phyloP scores from a whole-genome alignment of 2,888 invertebrate genomes.

The Oligia strigilis region DNA sequence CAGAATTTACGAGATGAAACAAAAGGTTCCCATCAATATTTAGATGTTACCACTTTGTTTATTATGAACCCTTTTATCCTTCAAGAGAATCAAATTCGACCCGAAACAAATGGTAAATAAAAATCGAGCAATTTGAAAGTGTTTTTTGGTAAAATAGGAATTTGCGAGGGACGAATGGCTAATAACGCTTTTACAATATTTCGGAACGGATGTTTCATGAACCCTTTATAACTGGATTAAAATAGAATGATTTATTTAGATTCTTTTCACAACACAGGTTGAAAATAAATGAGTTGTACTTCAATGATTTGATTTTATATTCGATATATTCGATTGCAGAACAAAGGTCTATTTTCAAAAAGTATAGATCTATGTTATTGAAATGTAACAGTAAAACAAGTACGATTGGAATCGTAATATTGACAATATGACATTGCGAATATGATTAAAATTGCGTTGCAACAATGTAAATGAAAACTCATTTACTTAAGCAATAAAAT shows the following conservation, averaged over 20 bases:
- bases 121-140: constrained; percentile 12
- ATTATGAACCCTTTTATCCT: background rate
- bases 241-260: constrained; percentile 17
- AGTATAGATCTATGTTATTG: background rate
- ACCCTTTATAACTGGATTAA: constrained; percentile 22
- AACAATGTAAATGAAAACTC: background rate
- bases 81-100: background rate
- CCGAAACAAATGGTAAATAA: constrained; percentile 17
- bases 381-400: background rate
- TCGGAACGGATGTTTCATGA: constrained; percentile 1
- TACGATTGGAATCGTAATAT: background rate
- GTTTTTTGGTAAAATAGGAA: constrained; percentile 12
- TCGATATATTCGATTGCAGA: too few relatives aligned
- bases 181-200: constrained; percentile 19
- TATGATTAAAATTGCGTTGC: too few relatives aligned
- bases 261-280: background rate
- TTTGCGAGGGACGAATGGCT: constrained; percentile 8
- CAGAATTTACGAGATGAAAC: background rate
- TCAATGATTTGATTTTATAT: background rate
- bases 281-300: constrained; percentile 14
- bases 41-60: constrained; percentile 8
- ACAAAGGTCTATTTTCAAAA: background rate
- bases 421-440: background rate
- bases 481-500: background rate
- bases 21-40: constrained; percentile 34